Base-by-base conservation (phyloP, 2,888 invertebrate genomes). In the Drosophila atripex region DNA sequence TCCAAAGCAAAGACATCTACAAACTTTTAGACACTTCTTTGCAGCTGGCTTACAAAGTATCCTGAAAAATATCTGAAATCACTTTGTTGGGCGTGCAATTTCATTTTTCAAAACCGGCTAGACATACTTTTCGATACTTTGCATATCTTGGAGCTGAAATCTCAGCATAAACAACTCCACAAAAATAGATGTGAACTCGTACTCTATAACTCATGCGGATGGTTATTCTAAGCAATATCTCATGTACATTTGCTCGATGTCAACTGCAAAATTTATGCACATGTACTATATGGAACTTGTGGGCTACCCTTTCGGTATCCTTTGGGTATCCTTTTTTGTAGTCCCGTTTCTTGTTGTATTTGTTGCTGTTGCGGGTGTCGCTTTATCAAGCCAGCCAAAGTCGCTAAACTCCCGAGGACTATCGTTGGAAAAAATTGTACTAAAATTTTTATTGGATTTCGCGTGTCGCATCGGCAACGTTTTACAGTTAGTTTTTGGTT, bases 231-330 rank as follows among this genome's bases (percentile, higher is more conserved):
- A 75, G 85, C 73, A 60, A 80, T 80, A 80, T 80, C 68, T 84
- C 87, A 80, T 80, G 78, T 75, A 80, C 69, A 73, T 72, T 80
- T 80, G 71, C 71, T 73, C 51, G 56, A 77, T 80, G 79, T 77
- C 79, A 84, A 71, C 56, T 70, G 23, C 50, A 6, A 66, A 80
- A 80, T 86, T 80, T 86, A 84, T 80, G 78, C 85, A 86, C 78
- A 84, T 80, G 66, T 64, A 71, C 56, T 41, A 52, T 45, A 35
- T 21, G 41, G 38, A 41, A 16, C 16, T 23, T 18, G 18, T 18
- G 12, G 32, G 49, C 14, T 23, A 35, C 63, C 50, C 61, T 32
- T 61, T 18, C 18, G 53, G 64, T 66, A 53, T 65, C 66, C 66
- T 39, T 68, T 56, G 66, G 56, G 63, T 25, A 61, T 43, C 47